Evolutionary conservation across 2,888 invertebrate species (phyloP).

Genomic region (Mallateleia sp.): DNA sequence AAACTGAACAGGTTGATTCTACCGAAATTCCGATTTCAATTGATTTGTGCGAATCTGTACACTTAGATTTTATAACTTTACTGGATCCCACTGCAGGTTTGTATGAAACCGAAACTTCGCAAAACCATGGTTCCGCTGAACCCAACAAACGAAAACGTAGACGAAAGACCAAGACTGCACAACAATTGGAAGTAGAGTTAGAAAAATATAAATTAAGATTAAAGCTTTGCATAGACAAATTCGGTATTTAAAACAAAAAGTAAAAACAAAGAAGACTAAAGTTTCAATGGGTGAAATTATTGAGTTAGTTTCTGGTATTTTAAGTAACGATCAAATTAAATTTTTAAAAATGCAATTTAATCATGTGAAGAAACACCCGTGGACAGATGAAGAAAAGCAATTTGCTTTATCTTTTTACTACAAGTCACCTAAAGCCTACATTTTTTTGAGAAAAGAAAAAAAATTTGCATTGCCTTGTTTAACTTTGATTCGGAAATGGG

Average conservation of each 20-base stretch:
- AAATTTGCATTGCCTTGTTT: constrained; percentile 80
- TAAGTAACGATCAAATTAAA: constrained; percentile 2
- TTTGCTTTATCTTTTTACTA: constrained; percentile 82
- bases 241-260: neutral
- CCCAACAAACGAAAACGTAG: neutral
- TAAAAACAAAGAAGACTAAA: neutral
- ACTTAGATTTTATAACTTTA: neutral
- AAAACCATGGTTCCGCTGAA: neutral
- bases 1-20: too few relatives aligned
- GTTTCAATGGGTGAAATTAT: neutral
- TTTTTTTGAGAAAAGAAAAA: constrained; percentile 76
- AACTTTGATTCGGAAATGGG: constrained; percentile 80
- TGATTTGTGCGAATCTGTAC: neutral
- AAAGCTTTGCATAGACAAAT: neutral
- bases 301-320: constrained; percentile 5
- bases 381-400: constrained; percentile 53
- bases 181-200: too few relatives aligned
- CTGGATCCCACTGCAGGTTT: neutral
- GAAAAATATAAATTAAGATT: neutral
- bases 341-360: constrained; percentile 44
- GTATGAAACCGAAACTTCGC: neutral
- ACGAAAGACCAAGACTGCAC: neutral
- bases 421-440: constrained; percentile 83
- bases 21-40: too few relatives aligned
- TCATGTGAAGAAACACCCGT: constrained; percentile 23